Evolutionary conservation across 2,113 vertebrate species (phyloP), one percentile per base, ranked within the genome.

Genomic region (Prinia subflava): DNA sequence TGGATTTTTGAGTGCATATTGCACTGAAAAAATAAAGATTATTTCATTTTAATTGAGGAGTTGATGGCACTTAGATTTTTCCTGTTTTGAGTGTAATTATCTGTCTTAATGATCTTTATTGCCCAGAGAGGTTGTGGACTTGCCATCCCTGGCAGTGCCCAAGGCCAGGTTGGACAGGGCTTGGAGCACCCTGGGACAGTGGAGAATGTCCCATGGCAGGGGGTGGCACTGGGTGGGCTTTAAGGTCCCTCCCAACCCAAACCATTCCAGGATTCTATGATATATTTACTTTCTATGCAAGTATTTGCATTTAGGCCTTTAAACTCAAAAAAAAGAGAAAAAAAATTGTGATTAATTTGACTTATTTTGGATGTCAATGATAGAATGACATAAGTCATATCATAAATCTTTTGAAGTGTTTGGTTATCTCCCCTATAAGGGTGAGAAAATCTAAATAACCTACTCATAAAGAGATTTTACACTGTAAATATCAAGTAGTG

Each of bases 161-260:
- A 31, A 35, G 35, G 14, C 11, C 47, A 69, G 35, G 35, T 0
- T 83, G 70, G 55, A 41, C 0, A 0, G 25, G 25, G 16, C 25
- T 79, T 71, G 67, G 24, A 55, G 30, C 41, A 62, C 0, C 21
- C 47, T 69, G 63, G 47, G 5, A 6, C 0, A 15, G 24, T 23
- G 41, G 55, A 4, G 55, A 17, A 8, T 83, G 47, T 68, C 39
- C 16, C 39, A 39, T n/a, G n/a, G n/a, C n/a, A n/a, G n/a, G n/a
- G n/a, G n/a, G 39, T 39, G 53, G n/a, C 1, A 68, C 1, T 11
- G 2, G 30, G 22, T 27, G 21, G 4, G 1, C 47, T 62, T n/a
- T 35, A 23, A 62, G 30, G 18, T 62, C 30, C 31, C 15, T 76
- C 28, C 62, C 41, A 62, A 4, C 21, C 24, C 31, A 62, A 69